A percentile compares a stretch with the other conserved stretches of the same genome.
phyloP scores from a whole-genome alignment of 35 echinoderm and acorn worm genomes.

The Apostichopus parvimensis region DNA sequence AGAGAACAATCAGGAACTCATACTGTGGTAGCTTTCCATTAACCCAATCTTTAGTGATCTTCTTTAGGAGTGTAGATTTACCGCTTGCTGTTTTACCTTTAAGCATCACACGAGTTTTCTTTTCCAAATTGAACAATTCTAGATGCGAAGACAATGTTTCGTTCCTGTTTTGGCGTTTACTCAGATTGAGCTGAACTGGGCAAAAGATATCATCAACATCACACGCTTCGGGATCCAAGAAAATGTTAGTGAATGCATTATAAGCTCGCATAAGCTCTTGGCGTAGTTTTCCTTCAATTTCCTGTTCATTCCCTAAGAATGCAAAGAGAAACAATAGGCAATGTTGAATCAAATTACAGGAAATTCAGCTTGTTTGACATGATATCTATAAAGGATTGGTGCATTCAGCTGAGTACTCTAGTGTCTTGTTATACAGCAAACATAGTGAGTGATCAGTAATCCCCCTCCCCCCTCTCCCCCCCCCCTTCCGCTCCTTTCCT shows the following conservation, averaged over 20 bases:
- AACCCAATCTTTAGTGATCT: constrained; percentile 42
- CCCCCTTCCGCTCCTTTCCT: too few species aligned
- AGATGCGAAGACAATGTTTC: background rate
- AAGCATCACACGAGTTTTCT: constrained; percentile 23
- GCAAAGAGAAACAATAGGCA: too few species aligned
- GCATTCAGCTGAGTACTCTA: too few species aligned
- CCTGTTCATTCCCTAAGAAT: too few species aligned
- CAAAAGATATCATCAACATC: constrained; percentile 28
- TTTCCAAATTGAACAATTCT: background rate
- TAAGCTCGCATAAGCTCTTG: background rate
- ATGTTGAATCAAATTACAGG: too few species aligned
- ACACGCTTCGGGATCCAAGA: background rate
- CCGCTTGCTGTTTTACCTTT: constrained; percentile 39
- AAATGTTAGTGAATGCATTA: background rate
- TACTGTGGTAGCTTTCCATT: background rate
- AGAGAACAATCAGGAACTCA: background rate
- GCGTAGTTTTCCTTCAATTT: too few species aligned
- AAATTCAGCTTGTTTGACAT: too few species aligned
- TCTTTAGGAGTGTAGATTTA: constrained; percentile 15
- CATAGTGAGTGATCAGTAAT: too few species aligned
- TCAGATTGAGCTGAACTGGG: background rate
- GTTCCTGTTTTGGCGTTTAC: background rate
- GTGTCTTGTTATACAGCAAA: too few species aligned
- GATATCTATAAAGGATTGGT: too few species aligned
- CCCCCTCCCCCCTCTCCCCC: too few species aligned